phyloP scores from a whole-genome alignment of 2,888 invertebrate genomes.

The Boloria euphrosyne region DNA sequence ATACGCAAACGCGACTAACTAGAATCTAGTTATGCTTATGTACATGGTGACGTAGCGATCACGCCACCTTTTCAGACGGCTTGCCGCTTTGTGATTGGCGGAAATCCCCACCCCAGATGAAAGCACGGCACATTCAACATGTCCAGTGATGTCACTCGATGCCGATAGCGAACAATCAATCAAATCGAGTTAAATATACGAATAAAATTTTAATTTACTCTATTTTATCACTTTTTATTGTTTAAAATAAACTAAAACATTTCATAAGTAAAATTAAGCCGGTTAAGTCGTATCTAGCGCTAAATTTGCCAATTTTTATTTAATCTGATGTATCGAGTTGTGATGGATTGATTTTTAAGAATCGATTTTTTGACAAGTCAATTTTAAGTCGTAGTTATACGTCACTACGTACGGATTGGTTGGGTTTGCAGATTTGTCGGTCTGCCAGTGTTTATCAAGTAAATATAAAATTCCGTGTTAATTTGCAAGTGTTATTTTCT shows the following conservation, averaged over 20 bases:
- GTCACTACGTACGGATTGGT: constrained; percentile 57
- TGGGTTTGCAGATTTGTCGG: constrained; percentile 44
- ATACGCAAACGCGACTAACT: constrained; percentile 38
- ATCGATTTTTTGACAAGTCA: constrained; percentile 40
- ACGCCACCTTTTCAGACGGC: constrained; percentile 75
- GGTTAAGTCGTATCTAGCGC: too few species aligned
- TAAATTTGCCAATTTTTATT: not conserved
- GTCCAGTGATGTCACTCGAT: constrained; percentile 37
- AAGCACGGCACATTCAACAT: constrained; percentile 57
- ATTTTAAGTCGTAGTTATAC: constrained; percentile 27
- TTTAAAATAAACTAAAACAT: not conserved
- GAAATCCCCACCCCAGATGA: constrained; percentile 59
- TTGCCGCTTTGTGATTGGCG: constrained; percentile 64
- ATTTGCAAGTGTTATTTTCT: constrained; percentile 70
- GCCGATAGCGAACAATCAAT: constrained; percentile 5
- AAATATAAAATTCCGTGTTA: constrained; percentile 71
- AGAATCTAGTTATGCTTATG: constrained; percentile 46
- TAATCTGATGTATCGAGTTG: not conserved
- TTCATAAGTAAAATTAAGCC: not conserved
- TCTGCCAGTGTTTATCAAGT: constrained; percentile 69
- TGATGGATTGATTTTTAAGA: constrained; percentile 1
- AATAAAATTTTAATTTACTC: not conserved
- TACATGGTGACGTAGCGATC: constrained; percentile 73
- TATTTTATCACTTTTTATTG: not conserved
- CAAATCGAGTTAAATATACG: constrained; percentile 6